A percentile compares a stretch with the other conserved stretches of the same genome.
These are phyloP conservation scores for Pyxicephalus adspersus DNA, from an alignment of 2,113 vertebrate genomes.

Conservation along the genomic window DNA sequence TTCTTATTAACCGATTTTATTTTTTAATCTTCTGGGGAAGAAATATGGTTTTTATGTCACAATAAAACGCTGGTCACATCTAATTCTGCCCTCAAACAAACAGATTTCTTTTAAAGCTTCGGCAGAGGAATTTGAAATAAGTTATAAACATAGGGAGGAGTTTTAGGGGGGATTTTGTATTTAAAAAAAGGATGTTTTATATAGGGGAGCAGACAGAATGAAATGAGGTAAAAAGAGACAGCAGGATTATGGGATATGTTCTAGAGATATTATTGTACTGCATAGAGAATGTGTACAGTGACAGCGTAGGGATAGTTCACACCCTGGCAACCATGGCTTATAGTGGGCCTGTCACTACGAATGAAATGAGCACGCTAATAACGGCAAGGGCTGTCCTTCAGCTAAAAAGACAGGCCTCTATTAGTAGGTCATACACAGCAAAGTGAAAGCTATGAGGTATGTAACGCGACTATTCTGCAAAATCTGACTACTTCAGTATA, in stretches of 20 bases:
- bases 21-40: conserved; percentile 99
- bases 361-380: too few species aligned
- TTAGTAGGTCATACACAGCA: too few species aligned
- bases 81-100: conserved; percentile 99
- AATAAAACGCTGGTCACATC: conserved; percentile 99
- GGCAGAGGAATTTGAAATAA: conserved; percentile 99
- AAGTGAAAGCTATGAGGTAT: too few species aligned
- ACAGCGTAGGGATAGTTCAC: too few species aligned
- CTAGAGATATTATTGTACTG: conserved; percentile 23
- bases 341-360: too few species aligned
- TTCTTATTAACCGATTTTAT: conserved; percentile 99
- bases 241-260: conserved; percentile 2
- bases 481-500: too few species aligned
- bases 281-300: conserved; percentile 1
- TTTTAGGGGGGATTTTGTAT: conserved; percentile 86
- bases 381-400: too few species aligned
- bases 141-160: conserved; percentile 88
- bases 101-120: conserved; percentile 99
- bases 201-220: conserved; percentile 9
- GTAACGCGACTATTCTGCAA: too few species aligned
- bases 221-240: conserved; percentile 6
- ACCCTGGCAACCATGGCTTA: too few species aligned
- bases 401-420: too few species aligned
- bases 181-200: conserved; percentile 31
- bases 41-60: conserved; percentile 99